phyloP scores from a whole-genome alignment of 2,888 invertebrate species.

The Hirtodrosophila confusa region DNA sequence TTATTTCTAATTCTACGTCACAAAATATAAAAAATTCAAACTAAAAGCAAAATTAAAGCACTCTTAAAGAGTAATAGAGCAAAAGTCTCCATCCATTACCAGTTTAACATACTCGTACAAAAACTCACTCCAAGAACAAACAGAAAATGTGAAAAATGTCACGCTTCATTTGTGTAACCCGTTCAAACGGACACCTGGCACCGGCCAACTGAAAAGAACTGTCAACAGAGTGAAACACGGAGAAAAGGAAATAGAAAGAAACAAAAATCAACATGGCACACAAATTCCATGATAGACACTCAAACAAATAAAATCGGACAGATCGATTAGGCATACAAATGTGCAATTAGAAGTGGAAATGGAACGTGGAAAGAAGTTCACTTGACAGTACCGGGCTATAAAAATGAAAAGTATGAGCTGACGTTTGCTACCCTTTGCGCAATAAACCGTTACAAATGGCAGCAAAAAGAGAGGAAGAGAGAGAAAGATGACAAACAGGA shows the following conservation, averaged over 20 bases:
- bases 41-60: neutral
- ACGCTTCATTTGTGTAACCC: constrained; percentile 73
- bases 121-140: constrained; percentile 12
- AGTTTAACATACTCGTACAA: constrained; percentile 9
- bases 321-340: constrained; percentile 80
- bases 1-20: too few species aligned
- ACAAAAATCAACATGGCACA: constrained; percentile 59
- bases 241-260: constrained; percentile 10
- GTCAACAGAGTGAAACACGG: constrained; percentile 34
- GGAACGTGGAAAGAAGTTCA: constrained; percentile 27
- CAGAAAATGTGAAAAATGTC: constrained; percentile 72
- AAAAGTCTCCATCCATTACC: constrained; percentile 1
- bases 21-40: too few species aligned
- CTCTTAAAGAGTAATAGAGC: neutral
- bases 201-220: constrained; percentile 48
- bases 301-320: constrained; percentile 66
- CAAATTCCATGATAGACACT: constrained; percentile 66
- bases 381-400: constrained; percentile 20
- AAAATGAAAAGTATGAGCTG: constrained; percentile 14
- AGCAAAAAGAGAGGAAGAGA: neutral
- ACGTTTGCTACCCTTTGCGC: constrained; percentile 65
- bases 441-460: constrained; percentile 63
- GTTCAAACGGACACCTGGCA: constrained; percentile 73
- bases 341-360: constrained; percentile 66
- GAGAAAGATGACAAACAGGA: constrained; percentile 35